Conservation (phyloP, 2,888 invertebrate species). For the Drosophila austrosaltans region DNA sequence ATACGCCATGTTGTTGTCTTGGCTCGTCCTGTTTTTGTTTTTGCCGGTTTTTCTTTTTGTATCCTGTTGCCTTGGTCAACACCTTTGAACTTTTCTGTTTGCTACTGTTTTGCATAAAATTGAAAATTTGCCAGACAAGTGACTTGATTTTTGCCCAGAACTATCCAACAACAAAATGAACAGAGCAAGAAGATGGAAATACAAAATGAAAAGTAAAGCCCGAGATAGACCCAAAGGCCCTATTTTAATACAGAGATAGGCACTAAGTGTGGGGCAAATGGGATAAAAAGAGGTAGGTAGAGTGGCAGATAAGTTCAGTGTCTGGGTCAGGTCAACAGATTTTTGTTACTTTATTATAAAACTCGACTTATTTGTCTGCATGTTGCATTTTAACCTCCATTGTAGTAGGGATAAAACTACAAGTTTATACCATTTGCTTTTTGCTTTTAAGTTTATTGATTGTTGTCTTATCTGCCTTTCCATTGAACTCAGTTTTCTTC, state of each 20-base stretch:
- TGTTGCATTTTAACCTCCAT: slow-evolving; percentile 56
- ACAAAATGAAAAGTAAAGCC: slow-evolving; percentile 30
- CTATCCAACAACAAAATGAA: slow-evolving; percentile 41
- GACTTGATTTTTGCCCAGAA: slow-evolving; percentile 45
- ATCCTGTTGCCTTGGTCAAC: slow-evolving; percentile 63
- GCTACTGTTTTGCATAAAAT: slow-evolving; percentile 62
- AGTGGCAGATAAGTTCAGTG: slow-evolving; percentile 50
- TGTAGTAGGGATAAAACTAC: slow-evolving; percentile 44
- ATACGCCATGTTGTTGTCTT: slow-evolving; percentile 48
- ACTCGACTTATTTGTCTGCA: slow-evolving; percentile 65
- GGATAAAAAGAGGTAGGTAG: not conserved
- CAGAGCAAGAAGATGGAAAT: slow-evolving; percentile 20
- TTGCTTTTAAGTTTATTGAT: slow-evolving; percentile 4
- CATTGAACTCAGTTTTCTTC: too few species aligned
- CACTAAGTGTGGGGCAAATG: not conserved
- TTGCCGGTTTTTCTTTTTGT: slow-evolving; percentile 29
- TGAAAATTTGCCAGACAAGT: slow-evolving; percentile 43
- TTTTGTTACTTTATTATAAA: slow-evolving; percentile 77
- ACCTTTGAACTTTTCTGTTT: slow-evolving; percentile 67
- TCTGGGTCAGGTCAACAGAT: slow-evolving; percentile 67
- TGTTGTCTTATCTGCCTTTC: not conserved
- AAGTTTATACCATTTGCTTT: slow-evolving; percentile 44
- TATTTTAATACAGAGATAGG: slow-evolving; percentile 22
- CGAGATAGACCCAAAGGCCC: slow-evolving; percentile 40
- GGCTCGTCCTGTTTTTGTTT: not conserved